These are phyloP conservation scores for Papilio demoleus DNA, from an alignment of 2,888 invertebrate genomes.

Conservation along the genomic window DNA sequence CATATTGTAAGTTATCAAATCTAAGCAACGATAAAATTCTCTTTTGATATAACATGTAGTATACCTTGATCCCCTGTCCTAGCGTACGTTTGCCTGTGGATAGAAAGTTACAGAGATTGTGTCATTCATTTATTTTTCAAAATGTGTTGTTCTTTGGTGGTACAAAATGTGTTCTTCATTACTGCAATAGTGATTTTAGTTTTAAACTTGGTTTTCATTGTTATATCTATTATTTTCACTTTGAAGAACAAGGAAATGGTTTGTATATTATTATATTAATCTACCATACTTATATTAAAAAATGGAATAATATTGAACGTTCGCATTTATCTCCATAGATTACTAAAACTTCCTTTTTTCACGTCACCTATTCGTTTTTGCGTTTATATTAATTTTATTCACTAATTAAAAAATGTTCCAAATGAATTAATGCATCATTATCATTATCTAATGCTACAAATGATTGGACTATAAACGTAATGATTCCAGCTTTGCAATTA, in stretches of 20 bases:
- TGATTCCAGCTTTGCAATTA: no score
- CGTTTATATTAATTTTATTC: no score
- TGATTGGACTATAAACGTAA: no score
- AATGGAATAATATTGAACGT: no score
- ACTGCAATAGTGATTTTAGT: constrained; percentile 26
- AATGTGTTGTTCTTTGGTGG: constrained; percentile 18
- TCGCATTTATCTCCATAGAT: no score
- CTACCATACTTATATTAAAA: no score
- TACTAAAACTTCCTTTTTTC: no score
- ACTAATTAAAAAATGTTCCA: no score
- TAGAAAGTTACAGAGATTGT: background rate
- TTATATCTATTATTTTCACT: constrained; percentile 28
- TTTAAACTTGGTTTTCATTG: constrained; percentile 27
- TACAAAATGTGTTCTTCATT: constrained; percentile 30
- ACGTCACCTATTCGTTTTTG: no score
- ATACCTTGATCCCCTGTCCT: background rate
- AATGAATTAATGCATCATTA: no score
- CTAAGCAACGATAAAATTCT: constrained; percentile 30
- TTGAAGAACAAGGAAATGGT: constrained; percentile 24
- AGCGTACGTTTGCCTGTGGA: constrained; percentile 6
- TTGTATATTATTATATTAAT: constrained; percentile 14
- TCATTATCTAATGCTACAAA: no score
- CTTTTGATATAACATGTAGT: constrained; percentile 9
- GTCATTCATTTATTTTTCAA: background rate
- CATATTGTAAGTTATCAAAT: constrained; percentile 26